These are phyloP conservation scores for Steinernema hermaphroditum DNA, from an alignment of 2,888 invertebrate genomes.

Conservation along the genomic window DNA sequence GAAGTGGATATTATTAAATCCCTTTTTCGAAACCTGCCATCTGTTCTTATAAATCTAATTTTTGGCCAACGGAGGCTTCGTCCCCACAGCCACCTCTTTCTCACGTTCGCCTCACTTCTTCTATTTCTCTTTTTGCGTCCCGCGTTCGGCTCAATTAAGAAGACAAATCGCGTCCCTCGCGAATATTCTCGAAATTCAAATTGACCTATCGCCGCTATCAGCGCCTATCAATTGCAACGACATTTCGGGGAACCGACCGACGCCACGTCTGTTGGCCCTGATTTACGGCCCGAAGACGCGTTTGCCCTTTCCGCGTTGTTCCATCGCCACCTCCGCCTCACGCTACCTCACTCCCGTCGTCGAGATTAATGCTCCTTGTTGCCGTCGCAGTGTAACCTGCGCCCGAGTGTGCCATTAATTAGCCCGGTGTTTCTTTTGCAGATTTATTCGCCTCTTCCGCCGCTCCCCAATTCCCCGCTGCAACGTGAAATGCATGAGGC, in stretches of 20 bases:
- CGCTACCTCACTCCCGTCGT: not conserved
- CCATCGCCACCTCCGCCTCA: not conserved
- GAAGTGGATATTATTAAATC: too few species aligned
- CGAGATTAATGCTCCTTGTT: not conserved
- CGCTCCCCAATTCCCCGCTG: not conserved
- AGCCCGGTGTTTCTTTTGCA: conserved; percentile 5
- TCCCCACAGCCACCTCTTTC: too few species aligned
- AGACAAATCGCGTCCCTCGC: conserved; percentile 9
- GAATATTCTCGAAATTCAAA: conserved; percentile 18
- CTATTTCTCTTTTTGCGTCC: too few species aligned
- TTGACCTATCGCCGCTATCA: not conserved
- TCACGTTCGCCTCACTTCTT: too few species aligned
- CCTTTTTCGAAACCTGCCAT: too few species aligned
- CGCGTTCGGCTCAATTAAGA: not conserved
- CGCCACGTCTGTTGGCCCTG: conserved; percentile 20
- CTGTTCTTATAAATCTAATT: too few species aligned
- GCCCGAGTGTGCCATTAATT: not conserved
- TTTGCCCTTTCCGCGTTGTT: conserved; percentile 18
- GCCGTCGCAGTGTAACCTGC: conserved; percentile 5
- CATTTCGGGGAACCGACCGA: conserved; percentile 17
- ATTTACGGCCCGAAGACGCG: conserved; percentile 10
- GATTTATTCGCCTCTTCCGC: conserved; percentile 11
- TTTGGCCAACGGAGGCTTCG: too few species aligned
- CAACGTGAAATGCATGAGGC: too few species aligned
- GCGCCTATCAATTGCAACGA: not conserved